Percentiles rank a stretch among this genome's conserved stretches.
Evolutionary conservation across 2,888 invertebrate species (phyloP).

Genomic region (Stenolophus ochropezus): DNA sequence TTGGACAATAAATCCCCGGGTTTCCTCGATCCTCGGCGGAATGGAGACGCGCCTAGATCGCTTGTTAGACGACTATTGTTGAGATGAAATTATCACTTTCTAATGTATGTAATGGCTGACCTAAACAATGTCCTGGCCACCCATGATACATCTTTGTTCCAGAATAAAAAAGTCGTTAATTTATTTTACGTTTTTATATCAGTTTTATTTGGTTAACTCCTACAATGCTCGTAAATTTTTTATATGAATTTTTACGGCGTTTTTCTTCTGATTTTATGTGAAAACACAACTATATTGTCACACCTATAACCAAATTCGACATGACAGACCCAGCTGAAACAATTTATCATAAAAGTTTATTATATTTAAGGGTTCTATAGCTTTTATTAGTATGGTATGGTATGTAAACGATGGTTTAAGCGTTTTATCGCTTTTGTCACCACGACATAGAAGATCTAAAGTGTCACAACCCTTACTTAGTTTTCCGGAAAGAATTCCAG

Average conservation of each 20-base stretch:
- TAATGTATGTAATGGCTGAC: constrained; percentile 13
- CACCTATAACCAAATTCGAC: background rate
- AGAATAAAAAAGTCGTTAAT: constrained; percentile 30
- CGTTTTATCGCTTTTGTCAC: no score
- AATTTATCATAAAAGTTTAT: no score
- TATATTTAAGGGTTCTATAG: no score
- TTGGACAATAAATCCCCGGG: constrained; percentile 7
- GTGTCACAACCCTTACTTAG: no score
- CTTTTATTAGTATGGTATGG: background rate
- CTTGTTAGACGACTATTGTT: constrained; percentile 43
- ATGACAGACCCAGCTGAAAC: no score
- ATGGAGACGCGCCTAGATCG: constrained; percentile 32
- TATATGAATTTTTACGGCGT: background rate
- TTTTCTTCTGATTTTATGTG: background rate
- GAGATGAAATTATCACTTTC: constrained; percentile 43
- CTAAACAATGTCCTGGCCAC: constrained; percentile 36
- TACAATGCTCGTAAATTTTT: background rate
- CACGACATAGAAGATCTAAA: no score
- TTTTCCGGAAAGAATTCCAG: no score
- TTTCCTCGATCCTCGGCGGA: background rate
- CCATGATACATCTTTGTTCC: constrained; percentile 5
- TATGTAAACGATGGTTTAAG: no score
- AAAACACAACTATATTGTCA: background rate
- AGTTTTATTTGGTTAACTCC: background rate
- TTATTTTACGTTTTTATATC: constrained; percentile 29